Evolutionary conservation across 2,888 invertebrate genomes (phyloP), one percentile per base, ranked within the genome.

Genomic region (Ophion ellenae): DNA sequence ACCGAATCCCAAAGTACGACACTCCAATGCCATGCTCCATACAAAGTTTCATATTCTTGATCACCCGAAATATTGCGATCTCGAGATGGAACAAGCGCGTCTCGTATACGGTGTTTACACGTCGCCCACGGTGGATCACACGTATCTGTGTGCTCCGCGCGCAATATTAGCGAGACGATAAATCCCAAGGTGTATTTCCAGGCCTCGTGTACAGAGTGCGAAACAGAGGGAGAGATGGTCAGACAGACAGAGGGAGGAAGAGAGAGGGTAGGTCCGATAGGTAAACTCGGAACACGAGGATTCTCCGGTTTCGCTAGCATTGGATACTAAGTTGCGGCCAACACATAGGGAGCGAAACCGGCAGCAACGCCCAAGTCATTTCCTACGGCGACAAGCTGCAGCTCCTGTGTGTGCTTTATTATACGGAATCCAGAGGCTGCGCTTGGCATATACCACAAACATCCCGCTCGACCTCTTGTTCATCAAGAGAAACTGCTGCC

Each of bases 121-220:
- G 74, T 64, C 79, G n/a, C 59, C 17, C 53, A 17, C 17, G 14
- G 69, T 61, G 64, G n/a, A 78, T 80, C 71, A 80, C 70, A 64
- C 53, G 17, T 73, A 70, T 80, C 79, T 70, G 59, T 32, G 47
- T 36, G 53, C 24, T 61, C 9, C 40, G 32, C 40, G 47, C 45
- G 45, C 63, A 83, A 80, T 90, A 90, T 90, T 90, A 90, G 89
- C 88, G 80, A 87, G 87, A 88, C 90, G 89, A 90, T 91, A 91
- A 91, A 91, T 91, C 89, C 77, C 77, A 69, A 63, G 79, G 83
- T 74, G 80, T 81, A 83, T 83, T 70, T 66, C 47, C 70, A 77
- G 53, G 63, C 75, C 66, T 28, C 57, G 36, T 69, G 57, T 24
- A 77, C 53, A 66, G 71, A 40, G 20, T 47, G 75, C 66, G n/a